A percentile compares a stretch with the other conserved stretches of the same genome.
These are phyloP conservation scores for Chironomus tepperi DNA, from an alignment of 1,140 invertebrate species.

Conservation along the genomic window DNA sequence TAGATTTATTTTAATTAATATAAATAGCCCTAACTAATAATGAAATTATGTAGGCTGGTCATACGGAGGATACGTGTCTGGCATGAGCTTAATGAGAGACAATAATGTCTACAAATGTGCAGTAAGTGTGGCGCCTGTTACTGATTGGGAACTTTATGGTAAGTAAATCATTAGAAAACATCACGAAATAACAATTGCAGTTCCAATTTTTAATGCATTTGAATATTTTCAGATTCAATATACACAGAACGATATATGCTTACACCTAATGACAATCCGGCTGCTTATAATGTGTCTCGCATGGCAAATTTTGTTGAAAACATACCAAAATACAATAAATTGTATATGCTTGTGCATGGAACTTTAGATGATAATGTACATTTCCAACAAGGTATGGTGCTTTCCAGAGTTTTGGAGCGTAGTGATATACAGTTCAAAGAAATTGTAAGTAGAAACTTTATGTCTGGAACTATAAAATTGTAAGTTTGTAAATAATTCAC, in stretches of 20 bases:
- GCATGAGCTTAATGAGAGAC: conserved; percentile 71
- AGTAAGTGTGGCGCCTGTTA: conserved; percentile 88
- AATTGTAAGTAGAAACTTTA: conserved; percentile 75
- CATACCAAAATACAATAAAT: conserved; percentile 42
- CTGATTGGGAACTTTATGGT: conserved; percentile 76
- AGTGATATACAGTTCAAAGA: conserved; percentile 80
- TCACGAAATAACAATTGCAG: no score
- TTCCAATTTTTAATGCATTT: no score
- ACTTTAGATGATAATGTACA: conserved; percentile 94
- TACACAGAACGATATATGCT: conserved; percentile 94
- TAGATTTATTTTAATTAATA: no score
- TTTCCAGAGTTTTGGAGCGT: conserved; percentile 75
- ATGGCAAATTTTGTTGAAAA: conserved; percentile 47
- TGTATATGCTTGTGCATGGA: conserved; percentile 81
- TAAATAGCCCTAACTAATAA: no score
- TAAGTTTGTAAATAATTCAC: conserved; percentile 57
- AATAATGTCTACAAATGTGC: conserved; percentile 74
- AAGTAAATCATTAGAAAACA: no score
- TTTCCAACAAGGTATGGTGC: conserved; percentile 87
- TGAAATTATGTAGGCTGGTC: conserved; percentile 70
- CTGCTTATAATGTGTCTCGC: conserved; percentile 68
- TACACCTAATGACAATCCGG: conserved; percentile 58
- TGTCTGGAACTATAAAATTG: no score
- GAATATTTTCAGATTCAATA: conserved; percentile 61
- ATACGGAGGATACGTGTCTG: conserved; percentile 85